Evolutionary conservation across 92 coral and sea anemone genomes (phyloP).

Genomic region (Parazoanthus atlanticus): DNA sequence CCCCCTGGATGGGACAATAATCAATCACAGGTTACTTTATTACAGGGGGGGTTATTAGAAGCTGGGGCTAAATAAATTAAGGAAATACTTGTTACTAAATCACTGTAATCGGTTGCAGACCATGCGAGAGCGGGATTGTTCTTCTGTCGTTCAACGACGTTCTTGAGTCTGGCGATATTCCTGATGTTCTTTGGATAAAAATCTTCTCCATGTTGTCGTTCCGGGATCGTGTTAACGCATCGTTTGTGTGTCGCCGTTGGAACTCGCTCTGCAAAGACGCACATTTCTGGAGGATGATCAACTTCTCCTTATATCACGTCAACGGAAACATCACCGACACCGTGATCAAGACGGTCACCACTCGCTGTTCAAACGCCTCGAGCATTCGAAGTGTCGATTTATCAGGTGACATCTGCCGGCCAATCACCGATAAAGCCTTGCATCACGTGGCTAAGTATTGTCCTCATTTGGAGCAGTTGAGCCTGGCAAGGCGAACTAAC

Average conservation of each 20-base stretch:
- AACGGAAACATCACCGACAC: slow-evolving; percentile 59
- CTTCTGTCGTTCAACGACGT: slow-evolving; percentile 10
- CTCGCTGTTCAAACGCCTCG: slow-evolving; percentile 60
- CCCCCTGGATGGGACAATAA: too few species aligned
- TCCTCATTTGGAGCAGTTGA: slow-evolving; percentile 71
- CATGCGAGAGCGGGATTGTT: slow-evolving; percentile 29
- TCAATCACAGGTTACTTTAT: too few species aligned
- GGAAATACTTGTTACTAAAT: not conserved
- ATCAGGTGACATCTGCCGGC: slow-evolving; percentile 82
- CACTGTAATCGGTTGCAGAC: not conserved
- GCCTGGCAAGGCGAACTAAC: slow-evolving; percentile 63
- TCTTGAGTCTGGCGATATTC: slow-evolving; percentile 38
- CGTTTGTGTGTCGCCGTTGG: slow-evolving; percentile 84
- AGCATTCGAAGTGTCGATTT: slow-evolving; percentile 83
- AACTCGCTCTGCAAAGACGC: slow-evolving; percentile 83
- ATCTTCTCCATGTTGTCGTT: slow-evolving; percentile 74
- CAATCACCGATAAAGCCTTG: slow-evolving; percentile 78
- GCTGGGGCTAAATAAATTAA: not conserved
- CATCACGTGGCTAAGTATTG: slow-evolving; percentile 77
- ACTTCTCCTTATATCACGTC: slow-evolving; percentile 63
- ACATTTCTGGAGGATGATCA: slow-evolving; percentile 82
- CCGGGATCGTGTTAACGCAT: slow-evolving; percentile 67
- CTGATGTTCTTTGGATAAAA: slow-evolving; percentile 81
- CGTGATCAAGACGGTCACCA: slow-evolving; percentile 59
- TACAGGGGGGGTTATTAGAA: not conserved